A percentile compares a stretch with the other conserved stretches of the same genome.
Conservation (phyloP, 2,113 vertebrate species). For the Grammomys dolichurus region DNA sequence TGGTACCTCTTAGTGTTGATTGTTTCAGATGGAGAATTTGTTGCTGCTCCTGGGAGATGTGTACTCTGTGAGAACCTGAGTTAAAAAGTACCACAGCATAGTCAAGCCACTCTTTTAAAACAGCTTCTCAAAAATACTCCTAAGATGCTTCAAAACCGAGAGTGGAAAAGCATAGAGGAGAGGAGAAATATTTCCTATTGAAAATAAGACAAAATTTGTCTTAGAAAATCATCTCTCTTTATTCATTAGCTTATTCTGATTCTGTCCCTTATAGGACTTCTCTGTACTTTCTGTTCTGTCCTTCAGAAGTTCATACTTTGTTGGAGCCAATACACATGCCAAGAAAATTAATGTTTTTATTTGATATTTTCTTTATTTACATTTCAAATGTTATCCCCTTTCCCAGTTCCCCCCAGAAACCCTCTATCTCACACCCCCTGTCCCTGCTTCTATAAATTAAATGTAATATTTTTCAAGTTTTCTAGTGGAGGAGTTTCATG, state of each 20-base stretch:
- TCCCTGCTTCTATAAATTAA: not conserved
- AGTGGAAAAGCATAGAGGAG: not conserved
- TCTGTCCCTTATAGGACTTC: constrained; percentile 5
- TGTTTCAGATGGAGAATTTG: constrained; percentile 76
- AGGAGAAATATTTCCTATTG: constrained; percentile 26
- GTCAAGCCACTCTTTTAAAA: constrained; percentile 51
- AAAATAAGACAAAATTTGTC: not conserved
- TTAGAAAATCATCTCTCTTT: constrained; percentile 18
- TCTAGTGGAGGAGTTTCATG: not conserved
- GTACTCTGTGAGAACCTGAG: constrained; percentile 31
- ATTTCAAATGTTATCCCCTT: too few relatives aligned
- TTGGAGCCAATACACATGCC: not conserved
- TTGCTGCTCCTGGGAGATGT: constrained; percentile 66
- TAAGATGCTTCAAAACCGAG: constrained; percentile 37
- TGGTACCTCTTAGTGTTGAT: constrained; percentile 45
- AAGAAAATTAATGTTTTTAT: constrained; percentile 9
- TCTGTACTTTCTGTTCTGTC: not conserved
- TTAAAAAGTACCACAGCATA: constrained; percentile 24
- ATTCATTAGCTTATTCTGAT: constrained; percentile 21
- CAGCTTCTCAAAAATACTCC: constrained; percentile 12
- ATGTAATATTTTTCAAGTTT: too few relatives aligned
- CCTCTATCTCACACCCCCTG: too few relatives aligned
- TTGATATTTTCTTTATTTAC: too few relatives aligned
- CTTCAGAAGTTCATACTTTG: constrained; percentile 2
- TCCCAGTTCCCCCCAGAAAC: too few relatives aligned